Base-by-base conservation (phyloP, 2,113 vertebrate species). In the Calonectris borealis region DNA sequence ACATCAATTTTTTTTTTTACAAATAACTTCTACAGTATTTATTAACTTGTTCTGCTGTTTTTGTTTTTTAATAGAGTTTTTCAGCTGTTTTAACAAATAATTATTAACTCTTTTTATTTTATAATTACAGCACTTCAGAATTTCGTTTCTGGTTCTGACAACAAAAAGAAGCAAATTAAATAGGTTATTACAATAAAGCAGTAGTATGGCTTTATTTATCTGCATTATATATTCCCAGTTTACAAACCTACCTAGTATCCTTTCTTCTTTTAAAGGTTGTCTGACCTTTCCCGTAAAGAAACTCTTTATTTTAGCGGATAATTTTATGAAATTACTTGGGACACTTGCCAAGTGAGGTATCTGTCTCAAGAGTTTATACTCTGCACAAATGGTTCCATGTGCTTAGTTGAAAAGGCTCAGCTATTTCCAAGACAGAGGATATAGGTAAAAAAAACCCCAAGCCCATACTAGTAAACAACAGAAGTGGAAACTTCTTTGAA, bases 261-360 rank as follows among this genome's bases (percentile, higher is more conserved):
- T 95, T 91, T 86, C 40, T 86, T 89, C 38, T 89, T 81, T 61
- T 54, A 73, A 58, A 86, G 42, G 27, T 57, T 86, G 21, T 49
- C 64, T 89, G 89, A 93, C 77, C 40, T 83, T 78, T 85, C 42
- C 34, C 31, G 40, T 78, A 57, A 73, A 81, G 46, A 82, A 91
- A 84, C 36, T 42, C 36, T 77, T 77, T 94, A 24, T 78, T 88
- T 86, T 77, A 86, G 60, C 55, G 81, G 71, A 83, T 93, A 95
- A 88, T 91, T 95, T 91, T 80, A 81, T 83, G 61, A 70, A 92
- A 91, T 90, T 64, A 24, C 69, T 48, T 78, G 51, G 64, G 64
- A 93, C 27, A 17, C 32, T 89, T 84, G 90, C 73, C 77, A 80
- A 61, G 64, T 48, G 54, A 94, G n/a, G 62, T 88, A 83, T 90